A percentile compares a stretch with the other conserved stretches of the same genome.
phyloP scores from a whole-genome alignment of 2,113 vertebrate species.

The Vanacampus margaritifer region DNA sequence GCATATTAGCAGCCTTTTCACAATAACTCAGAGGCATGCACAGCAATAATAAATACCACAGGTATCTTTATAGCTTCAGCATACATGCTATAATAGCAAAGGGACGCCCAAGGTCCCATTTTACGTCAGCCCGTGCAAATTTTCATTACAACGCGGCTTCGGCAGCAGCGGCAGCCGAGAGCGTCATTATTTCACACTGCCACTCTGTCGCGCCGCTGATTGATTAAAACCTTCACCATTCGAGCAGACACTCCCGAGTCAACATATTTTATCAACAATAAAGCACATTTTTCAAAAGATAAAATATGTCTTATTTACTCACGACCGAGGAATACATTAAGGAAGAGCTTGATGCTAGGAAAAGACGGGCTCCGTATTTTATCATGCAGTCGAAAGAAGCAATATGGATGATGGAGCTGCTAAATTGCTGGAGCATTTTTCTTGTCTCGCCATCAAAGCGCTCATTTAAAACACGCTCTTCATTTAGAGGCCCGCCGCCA shows the following conservation, averaged over 20 bases:
- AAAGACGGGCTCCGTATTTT: background rate
- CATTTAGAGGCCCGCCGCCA: conserved; percentile 25
- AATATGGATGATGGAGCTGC: background rate
- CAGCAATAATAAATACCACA: background rate
- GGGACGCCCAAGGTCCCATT: background rate
- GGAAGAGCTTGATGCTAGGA: background rate
- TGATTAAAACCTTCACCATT: conserved; percentile 37
- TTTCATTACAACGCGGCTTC: background rate
- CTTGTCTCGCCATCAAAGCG: conserved; percentile 26
- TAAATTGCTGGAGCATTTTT: conserved; percentile 13
- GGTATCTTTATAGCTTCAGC: background rate
- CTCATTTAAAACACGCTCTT: conserved; percentile 50
- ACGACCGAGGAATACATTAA: conserved; percentile 7
- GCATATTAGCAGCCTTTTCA: background rate
- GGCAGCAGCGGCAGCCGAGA: background rate
- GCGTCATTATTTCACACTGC: conserved; percentile 32
- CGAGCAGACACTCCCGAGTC: conserved; percentile 13
- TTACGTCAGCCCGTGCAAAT: conserved; percentile 2
- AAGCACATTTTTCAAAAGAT: conserved; percentile 32
- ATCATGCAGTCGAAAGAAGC: background rate
- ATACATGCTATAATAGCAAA: background rate
- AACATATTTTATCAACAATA: conserved; percentile 23
- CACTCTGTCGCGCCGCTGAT: conserved; percentile 11
- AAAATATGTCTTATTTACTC: conserved; percentile 46
- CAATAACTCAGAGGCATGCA: background rate